These are phyloP conservation scores for Axea sp. DNA, from an alignment of 2,888 invertebrate species.

Conservation along the genomic window DNA sequence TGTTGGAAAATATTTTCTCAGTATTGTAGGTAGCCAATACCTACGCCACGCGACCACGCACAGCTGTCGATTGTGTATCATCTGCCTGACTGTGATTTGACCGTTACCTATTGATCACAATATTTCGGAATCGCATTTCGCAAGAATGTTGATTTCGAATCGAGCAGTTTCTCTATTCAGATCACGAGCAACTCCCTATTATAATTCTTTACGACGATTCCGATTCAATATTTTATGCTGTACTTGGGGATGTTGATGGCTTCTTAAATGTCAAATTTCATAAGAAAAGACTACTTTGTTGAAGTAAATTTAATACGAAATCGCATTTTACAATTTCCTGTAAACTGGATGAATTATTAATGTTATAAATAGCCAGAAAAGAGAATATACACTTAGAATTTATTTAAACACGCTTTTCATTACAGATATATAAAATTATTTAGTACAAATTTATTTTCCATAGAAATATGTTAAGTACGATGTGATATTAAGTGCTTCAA, in stretches of 20 bases:
- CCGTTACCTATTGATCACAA: slow-evolving; percentile 35
- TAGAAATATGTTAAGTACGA: no score
- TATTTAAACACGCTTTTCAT: no score
- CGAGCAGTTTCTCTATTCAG: slow-evolving; percentile 23
- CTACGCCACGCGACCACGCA: slow-evolving; percentile 56
- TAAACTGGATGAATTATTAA: no score
- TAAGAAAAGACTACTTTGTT: no score
- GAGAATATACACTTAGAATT: no score
- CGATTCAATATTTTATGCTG: slow-evolving; percentile 20
- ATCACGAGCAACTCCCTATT: slow-evolving; percentile 1
- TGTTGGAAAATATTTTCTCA: slow-evolving; percentile 49
- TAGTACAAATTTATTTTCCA: no score
- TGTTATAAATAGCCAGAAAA: no score
- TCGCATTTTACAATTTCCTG: no score
- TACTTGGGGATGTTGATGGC: slow-evolving; percentile 4
- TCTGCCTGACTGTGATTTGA: slow-evolving; percentile 43
- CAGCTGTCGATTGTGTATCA: slow-evolving; percentile 44
- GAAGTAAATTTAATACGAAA: no score
- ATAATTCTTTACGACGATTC: slow-evolving; percentile 3
- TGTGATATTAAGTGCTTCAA: no score
- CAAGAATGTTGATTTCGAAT: slow-evolving; percentile 8
- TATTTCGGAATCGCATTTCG: slow-evolving; percentile 44
- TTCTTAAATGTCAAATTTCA: no score
- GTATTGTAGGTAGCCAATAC: slow-evolving; percentile 48
- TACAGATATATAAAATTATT: no score